Evolutionary conservation across 2,113 vertebrate genomes (phyloP), one percentile per base, ranked within the genome.

Genomic region (Oxygymnocypris stewartii): DNA sequence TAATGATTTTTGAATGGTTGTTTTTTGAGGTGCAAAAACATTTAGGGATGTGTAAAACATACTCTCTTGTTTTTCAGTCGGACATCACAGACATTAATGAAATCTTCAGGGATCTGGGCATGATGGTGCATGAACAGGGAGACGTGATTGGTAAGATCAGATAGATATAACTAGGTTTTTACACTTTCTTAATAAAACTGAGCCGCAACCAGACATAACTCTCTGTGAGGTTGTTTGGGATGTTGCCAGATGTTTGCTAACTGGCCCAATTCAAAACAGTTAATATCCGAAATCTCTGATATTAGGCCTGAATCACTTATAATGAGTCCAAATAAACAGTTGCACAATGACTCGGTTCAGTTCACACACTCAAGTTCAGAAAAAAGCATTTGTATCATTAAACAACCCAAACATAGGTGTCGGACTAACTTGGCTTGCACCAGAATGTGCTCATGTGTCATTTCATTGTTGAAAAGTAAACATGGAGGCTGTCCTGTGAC

Each of bases 101-200:
- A 95, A 99, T 99, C 93, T 99, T 99, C 94, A 99, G 98, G 94
- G 97, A 99, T 90, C 92, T 99, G 92, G 98, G 96, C 57, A 94
- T 98, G 95, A 98, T 99, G 98, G 96, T 99, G 88, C 97, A 99
- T 31, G 98, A 99, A 73, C 98, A 99, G 91, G 98, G 98, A 85
- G 98, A 99, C 90, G 91, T 99, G 90, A 98, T 99, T 90, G 98
- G 98, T 98, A 95, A 96, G 96, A 83, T 69, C 37, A 63, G 14
- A 69, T 3, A 44, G 40, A 76, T 76, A 47, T 23, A 76, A 49
- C 42, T 71, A 40, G 18, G 4, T 23, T 71, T 71, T 71, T 71
- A 71, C 35, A 37, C 65, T 35, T 69, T 18, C 2, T 54, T 54
- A 6, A 9, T 23, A 18, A 67, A 67, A 67, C 6, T 67, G 13